Evolutionary conservation across 2,888 invertebrate genomes (phyloP).

Genomic region (Nematopogon swammerdamellus): DNA sequence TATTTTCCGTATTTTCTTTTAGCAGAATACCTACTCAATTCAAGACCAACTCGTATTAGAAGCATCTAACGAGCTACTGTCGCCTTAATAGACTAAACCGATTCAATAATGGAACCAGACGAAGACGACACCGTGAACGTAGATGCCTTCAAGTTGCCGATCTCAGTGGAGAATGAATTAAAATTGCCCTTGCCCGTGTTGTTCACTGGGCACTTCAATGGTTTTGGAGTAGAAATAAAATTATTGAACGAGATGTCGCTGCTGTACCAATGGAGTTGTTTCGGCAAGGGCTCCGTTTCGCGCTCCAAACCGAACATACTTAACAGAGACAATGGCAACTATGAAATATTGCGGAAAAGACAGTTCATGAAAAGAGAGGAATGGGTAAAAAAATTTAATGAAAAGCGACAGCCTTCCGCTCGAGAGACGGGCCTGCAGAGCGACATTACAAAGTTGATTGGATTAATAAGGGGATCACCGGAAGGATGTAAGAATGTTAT

Average conservation of each 20-base stretch:
- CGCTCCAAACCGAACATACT: conserved; percentile 48
- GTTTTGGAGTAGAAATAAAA: conserved; percentile 62
- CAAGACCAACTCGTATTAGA: no score
- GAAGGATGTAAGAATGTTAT: conserved; percentile 34
- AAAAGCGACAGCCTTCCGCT: conserved; percentile 7
- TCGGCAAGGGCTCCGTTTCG: conserved; percentile 70
- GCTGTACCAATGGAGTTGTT: conserved; percentile 69
- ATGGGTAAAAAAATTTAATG: conserved; percentile 46
- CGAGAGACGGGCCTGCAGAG: conserved; percentile 15
- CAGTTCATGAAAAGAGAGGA: conserved; percentile 58
- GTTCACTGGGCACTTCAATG: conserved; percentile 64
- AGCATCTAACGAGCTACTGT: no score
- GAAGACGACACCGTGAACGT: neutral
- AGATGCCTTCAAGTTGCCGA: neutral
- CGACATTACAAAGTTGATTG: conserved; percentile 26
- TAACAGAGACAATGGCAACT: conserved; percentile 27
- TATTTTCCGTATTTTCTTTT: no score
- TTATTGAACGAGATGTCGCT: conserved; percentile 57
- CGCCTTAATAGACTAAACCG: no score
- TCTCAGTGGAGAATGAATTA: neutral
- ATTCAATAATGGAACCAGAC: no score
- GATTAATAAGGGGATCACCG: conserved; percentile 27
- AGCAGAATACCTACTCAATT: no score
- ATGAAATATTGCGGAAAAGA: conserved; percentile 54
- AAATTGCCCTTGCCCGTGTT: conserved; percentile 14